Evolutionary conservation across 2,113 vertebrate genomes (phyloP).

Genomic region (Odontesthes bonariensis): DNA sequence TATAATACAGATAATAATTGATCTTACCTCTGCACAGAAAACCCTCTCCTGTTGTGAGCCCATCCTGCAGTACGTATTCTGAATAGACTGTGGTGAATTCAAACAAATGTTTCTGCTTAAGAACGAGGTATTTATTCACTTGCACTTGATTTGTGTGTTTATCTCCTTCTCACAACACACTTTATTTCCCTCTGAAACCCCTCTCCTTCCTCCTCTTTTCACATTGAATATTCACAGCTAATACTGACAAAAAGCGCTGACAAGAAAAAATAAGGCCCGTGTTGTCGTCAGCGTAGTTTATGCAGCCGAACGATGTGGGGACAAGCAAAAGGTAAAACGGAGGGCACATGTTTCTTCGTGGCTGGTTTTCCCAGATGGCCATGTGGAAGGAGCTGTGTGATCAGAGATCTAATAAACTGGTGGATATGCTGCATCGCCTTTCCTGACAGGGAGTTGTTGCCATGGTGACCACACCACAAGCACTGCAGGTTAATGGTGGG

Average conservation of each 20-base stretch:
- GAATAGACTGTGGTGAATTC: constrained; percentile 22
- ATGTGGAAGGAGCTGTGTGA: constrained; percentile 74
- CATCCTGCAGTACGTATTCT: neutral
- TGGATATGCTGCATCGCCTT: constrained; percentile 73
- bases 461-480: constrained; percentile 72
- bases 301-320: constrained; percentile 48
- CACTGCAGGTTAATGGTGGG: constrained; percentile 73
- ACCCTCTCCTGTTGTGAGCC: neutral
- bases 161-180: neutral
- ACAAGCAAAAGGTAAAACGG: constrained; percentile 57
- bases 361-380: constrained; percentile 71
- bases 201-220: constrained; percentile 10
- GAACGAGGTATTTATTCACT: neutral
- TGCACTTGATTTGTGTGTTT: neutral
- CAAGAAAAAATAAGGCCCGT: constrained; percentile 30
- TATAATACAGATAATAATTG: neutral
- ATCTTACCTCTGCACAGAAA: constrained; percentile 3
- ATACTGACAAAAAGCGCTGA: constrained; percentile 13
- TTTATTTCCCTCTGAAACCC: constrained; percentile 17
- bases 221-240: constrained; percentile 30
- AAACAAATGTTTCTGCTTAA: constrained; percentile 8
- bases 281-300: constrained; percentile 17
- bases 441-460: constrained; percentile 71
- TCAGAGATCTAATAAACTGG: constrained; percentile 79
- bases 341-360: constrained; percentile 49